These are phyloP conservation scores for Nomada lathburiana DNA, from an alignment of 2,888 invertebrate genomes.

Conservation along the genomic window DNA sequence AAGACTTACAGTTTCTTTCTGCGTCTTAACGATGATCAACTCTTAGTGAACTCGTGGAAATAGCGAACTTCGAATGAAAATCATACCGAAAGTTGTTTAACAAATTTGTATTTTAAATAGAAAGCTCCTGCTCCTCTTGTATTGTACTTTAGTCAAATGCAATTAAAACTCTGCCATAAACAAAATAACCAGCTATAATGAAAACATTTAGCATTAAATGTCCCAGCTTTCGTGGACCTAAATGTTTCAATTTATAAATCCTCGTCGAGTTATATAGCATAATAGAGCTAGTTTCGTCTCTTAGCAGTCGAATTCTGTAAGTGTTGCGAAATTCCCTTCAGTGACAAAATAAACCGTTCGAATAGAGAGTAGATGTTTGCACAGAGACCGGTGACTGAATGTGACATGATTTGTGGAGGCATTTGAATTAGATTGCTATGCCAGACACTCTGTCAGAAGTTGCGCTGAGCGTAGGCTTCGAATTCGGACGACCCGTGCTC, in stretches of 20 bases:
- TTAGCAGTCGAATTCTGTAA: background rate
- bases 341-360: conserved; percentile 22
- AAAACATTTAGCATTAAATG: too few species aligned
- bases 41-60: background rate
- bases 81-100: background rate
- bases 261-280: too few species aligned
- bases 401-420: conserved; percentile 51
- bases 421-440: conserved; percentile 48
- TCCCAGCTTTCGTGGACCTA: too few species aligned
- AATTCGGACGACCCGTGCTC: conserved; percentile 9
- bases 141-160: too few species aligned
- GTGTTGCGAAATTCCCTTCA: background rate
- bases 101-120: background rate
- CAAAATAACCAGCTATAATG: too few species aligned
- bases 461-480: conserved; percentile 27
- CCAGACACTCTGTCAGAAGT: conserved; percentile 50
- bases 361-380: conserved; percentile 5
- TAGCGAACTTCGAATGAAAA: background rate
- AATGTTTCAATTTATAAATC: too few species aligned
- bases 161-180: too few species aligned
- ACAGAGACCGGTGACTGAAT: conserved; percentile 34
- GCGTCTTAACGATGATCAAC: background rate
- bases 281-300: too few species aligned
- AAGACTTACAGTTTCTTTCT: background rate
- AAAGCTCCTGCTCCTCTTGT: too few species aligned